Evolutionary conservation across 2,888 invertebrate genomes (phyloP), one percentile per base, ranked within the genome.

Genomic region (Lithodes maja): DNA sequence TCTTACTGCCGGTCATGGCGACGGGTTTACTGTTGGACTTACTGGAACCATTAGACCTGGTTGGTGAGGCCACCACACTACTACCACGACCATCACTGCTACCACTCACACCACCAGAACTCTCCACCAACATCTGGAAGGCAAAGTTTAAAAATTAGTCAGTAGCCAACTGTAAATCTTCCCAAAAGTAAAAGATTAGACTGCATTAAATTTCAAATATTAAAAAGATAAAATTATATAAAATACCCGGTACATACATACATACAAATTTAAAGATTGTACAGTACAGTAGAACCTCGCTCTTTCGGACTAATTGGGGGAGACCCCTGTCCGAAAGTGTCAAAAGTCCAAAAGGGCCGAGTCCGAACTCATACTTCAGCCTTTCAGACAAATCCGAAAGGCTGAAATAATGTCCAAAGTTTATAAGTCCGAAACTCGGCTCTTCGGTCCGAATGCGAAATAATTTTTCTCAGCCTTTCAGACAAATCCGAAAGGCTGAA

Each of bases 61-160:
- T 61, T 61, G 33, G 55, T 33, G 79, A 17, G 50, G 79, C 54
- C 33, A 12, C 78, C 3, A 50, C 78, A 17, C 83, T 52, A 74
- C 55, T 81, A 9, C 88, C 84, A 50, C 79, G 79, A 3, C 88
- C 84, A 7, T 83, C 84, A 12, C 80, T 74, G 3, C 87, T 80
- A 3, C 86, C 86, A 1, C 81, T 75, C 3, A 53, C 81, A 0
- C 88, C 80, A 52, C 80, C 84, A 9, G 85, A 61, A 77, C 80
- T 83, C 78, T 86, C 89, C 77, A 89, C 85, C 49, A 89, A 49
- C 89, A 86, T 89, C 7, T 17, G 81, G n/a, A 33, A 78, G 61
- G 12, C 61, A 61, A 61, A 61, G 61, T 61, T 61, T 12, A 7
- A 61, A 61, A 7, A 12, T 12, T 12, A 82, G 15, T 17, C 68